Percentiles rank a stretch among this genome's conserved stretches.
These are phyloP conservation scores for Notodonta dromedarius DNA, from an alignment of 2,888 invertebrate species.

Conservation along the genomic window DNA sequence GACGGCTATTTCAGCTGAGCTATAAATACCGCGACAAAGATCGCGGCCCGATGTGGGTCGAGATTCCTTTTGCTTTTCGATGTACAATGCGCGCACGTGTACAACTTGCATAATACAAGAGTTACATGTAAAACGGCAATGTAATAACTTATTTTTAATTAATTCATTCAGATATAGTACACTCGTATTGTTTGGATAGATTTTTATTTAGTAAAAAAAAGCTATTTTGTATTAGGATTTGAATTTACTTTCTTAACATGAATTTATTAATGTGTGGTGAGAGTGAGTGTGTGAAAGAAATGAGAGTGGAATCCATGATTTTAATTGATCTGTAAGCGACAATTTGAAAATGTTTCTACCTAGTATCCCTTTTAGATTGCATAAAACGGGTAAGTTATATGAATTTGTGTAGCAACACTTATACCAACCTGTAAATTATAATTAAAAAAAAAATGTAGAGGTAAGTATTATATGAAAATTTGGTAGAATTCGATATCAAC, in stretches of 20 bases:
- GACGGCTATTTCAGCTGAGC: constrained; percentile 74
- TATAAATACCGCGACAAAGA: constrained; percentile 65
- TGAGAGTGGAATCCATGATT: no score
- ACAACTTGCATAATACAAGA: constrained; percentile 48
- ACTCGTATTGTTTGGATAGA: constrained; percentile 8
- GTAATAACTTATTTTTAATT: constrained; percentile 3
- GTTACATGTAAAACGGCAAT: constrained; percentile 3
- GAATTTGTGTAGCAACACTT: no score
- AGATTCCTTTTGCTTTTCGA: constrained; percentile 58
- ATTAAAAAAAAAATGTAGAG: no score
- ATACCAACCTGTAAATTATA: no score
- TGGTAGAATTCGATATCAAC: no score
- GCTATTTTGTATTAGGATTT: no score
- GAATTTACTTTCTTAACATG: constrained; percentile 2
- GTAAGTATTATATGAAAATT: no score
- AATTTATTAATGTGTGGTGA: background rate
- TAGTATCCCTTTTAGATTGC: no score
- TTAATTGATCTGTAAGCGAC: no score
- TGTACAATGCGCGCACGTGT: constrained; percentile 41
- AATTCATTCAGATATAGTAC: background rate
- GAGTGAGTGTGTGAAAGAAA: no score
- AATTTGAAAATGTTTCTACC: no score
- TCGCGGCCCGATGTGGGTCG: constrained; percentile 70
- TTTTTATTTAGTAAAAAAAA: background rate
- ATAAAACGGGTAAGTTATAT: no score